Base-by-base conservation (phyloP, 92 coral and sea anemone genomes). In the Diadumene lineata region DNA sequence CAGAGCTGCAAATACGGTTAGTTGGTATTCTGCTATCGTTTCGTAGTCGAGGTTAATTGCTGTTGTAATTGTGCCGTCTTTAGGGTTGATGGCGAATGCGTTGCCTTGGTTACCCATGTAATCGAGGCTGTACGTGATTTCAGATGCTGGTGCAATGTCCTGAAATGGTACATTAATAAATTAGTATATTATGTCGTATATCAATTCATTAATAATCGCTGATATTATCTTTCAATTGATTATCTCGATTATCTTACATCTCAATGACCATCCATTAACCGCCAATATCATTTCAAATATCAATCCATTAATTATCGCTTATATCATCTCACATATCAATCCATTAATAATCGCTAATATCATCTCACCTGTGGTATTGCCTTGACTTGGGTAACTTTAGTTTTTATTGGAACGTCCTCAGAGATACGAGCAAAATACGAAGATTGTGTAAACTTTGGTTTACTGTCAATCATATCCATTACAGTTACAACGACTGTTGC, bases 401-500 rank as follows among this genome's bases (percentile, higher is more conserved):
- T 83, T 0, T 89, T 81, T 23, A 55, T 63, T 18, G 73, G 44
- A 0, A 64, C 69, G 60, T 92, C 66, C 56, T 94, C 98, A 21
- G 44, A 69, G 64, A 91, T 75, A 29, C 76, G 64, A 10, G 77
- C 81, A 43, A 86, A 38, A 56, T 92, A 94, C 6, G 70, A 74
- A 1, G 83, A 60, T 43, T 86, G 81, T 22, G 74, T 86, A 72
- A 94, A 94, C 30, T 60, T 83, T 43, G 98, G 98, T 8, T 85
- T 87, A 56, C 96, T 92, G 78, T 94, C 98, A 18, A 77, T 75
- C 55, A 94, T 92, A 67, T 94, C 98, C 22, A 67, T 79, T 8
- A 94, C 75, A 6, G 73, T 78, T 30, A 94, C 79, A 66, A 81
- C 83, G 31, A 94, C 93, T 27, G 56, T 69, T 23, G 83, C 86